Evolutionary conservation across 2,888 invertebrate species (phyloP).

Genomic region (Luffia ferchaultella): DNA sequence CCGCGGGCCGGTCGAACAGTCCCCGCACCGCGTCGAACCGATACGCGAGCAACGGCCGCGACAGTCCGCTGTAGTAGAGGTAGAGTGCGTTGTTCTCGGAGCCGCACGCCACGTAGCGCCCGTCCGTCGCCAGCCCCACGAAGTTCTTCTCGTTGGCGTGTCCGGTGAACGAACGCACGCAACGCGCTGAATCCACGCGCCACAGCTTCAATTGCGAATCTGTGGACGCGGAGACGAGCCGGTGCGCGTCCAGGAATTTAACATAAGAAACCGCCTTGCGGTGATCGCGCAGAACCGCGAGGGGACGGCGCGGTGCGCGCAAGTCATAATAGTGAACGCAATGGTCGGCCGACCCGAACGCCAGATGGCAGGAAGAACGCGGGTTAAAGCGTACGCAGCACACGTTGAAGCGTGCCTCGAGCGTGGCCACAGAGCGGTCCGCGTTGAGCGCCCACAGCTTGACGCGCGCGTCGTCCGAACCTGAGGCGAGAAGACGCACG

Average conservation of each 20-base stretch:
- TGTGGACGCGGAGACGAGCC: constrained; percentile 92
- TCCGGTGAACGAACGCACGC: constrained; percentile 86
- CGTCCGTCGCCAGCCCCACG: constrained; percentile 91
- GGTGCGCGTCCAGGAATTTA: constrained; percentile 84
- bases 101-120: constrained; percentile 92
- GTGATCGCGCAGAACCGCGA: constrained; percentile 88
- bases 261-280: constrained; percentile 95
- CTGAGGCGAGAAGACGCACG: constrained; percentile 88
- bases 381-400: constrained; percentile 85
- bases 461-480: constrained; percentile 91
- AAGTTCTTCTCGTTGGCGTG: constrained; percentile 97
- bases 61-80: constrained; percentile 89
- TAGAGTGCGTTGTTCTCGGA: constrained; percentile 94
- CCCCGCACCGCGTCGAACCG: constrained; percentile 86
- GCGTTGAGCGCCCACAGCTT: constrained; percentile 92
- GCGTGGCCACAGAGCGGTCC: constrained; percentile 84
- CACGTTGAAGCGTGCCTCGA: constrained; percentile 94
- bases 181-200: constrained; percentile 82
- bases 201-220: constrained; percentile 92
- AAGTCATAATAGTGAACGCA: constrained; percentile 96
- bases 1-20: constrained; percentile 83
- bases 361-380: constrained; percentile 82
- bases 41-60: constrained; percentile 85
- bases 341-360: constrained; percentile 97
- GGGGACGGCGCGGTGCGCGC: constrained; percentile 80